A percentile compares a stretch with the other conserved stretches of the same genome.
phyloP scores from a whole-genome alignment of 2,888 invertebrate genomes.

The Eupithecia inturbata region DNA sequence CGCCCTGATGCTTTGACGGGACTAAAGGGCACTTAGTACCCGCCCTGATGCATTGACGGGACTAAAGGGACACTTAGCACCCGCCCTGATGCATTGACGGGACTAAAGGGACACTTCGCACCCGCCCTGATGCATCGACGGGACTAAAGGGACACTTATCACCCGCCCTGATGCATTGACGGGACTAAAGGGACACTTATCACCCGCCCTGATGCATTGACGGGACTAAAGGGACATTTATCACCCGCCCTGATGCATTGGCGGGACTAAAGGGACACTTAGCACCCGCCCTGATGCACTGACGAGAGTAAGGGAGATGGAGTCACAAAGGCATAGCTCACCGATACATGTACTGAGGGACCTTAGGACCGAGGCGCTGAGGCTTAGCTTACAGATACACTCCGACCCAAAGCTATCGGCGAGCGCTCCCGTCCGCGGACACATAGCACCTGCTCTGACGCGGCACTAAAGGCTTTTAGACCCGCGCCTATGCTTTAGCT shows the following conservation, averaged over 20 bases:
- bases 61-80: not conserved
- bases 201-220: not conserved
- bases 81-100: not conserved
- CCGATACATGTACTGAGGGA: not conserved
- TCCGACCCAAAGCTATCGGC: slow-evolving; percentile 76
- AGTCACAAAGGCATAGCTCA: not conserved
- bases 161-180: not conserved
- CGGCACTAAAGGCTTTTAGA: not conserved
- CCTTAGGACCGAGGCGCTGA: not conserved
- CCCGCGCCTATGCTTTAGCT: not conserved
- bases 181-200: not conserved
- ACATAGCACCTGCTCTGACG: not conserved
- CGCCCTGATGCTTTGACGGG: not conserved
- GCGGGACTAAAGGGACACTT: not conserved
- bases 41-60: not conserved
- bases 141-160: not conserved
- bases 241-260: not conserved
- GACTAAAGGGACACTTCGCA: not conserved
- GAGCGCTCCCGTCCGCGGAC: slow-evolving; percentile 10
- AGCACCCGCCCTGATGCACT: not conserved
- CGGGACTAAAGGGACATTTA: not conserved
- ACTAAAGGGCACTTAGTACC: not conserved
- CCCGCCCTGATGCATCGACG: not conserved
- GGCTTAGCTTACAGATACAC: not conserved
- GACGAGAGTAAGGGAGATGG: not conserved